Evolutionary conservation across 1,140 invertebrate species (phyloP).

Genomic region (Melitaea cinxia): DNA sequence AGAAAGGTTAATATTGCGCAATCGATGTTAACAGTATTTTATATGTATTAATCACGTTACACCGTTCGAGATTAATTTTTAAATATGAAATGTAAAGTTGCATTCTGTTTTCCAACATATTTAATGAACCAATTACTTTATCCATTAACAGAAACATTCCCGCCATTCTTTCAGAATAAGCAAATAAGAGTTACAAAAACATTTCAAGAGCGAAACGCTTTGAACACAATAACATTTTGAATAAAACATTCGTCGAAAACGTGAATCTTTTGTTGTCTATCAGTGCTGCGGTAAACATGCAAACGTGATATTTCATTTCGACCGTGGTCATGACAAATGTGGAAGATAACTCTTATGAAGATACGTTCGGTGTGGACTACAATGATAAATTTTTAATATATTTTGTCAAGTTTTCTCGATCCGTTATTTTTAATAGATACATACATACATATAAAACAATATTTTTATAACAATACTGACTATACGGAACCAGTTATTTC

Average conservation of each 20-base stretch:
- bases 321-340: not conserved
- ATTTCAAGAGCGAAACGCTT: not conserved
- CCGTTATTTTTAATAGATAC: too few relatives aligned
- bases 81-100: not conserved
- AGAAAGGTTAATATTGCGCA: not conserved
- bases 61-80: not conserved
- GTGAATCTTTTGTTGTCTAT: not conserved
- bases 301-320: not conserved
- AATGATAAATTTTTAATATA: too few relatives aligned
- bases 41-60: not conserved
- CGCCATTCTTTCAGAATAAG: not conserved
- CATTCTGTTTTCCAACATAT: not conserved
- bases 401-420: too few relatives aligned
- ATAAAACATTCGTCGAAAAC: slow-evolving; percentile 5
- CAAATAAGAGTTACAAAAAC: not conserved
- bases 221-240: not conserved
- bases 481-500: not conserved
- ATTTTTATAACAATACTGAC: not conserved
- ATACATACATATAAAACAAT: not conserved
- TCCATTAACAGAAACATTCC: not conserved
- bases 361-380: not conserved
- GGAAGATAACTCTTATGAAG: not conserved
- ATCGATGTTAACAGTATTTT: not conserved
- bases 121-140: slow-evolving; percentile 3
- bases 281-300: not conserved